A percentile compares a stretch with the other conserved stretches of the same genome.
phyloP scores from a whole-genome alignment of 2,113 vertebrate genomes.

The Sterna hirundo region DNA sequence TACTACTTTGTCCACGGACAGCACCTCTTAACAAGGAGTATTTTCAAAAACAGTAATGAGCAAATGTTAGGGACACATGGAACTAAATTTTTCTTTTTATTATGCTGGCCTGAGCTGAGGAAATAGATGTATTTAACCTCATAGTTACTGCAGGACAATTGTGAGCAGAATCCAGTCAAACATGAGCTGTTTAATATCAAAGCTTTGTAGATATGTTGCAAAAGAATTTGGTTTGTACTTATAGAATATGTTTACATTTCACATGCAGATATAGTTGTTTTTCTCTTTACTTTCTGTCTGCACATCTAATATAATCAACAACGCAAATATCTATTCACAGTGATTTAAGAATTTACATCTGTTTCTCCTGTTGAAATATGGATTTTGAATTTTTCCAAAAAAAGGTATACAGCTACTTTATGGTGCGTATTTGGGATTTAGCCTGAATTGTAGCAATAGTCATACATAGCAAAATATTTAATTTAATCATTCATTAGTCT shows the following conservation, averaged over 20 bases:
- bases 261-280: background rate
- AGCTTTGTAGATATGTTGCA: background rate
- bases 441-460: background rate
- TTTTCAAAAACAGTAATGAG: background rate
- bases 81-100: background rate
- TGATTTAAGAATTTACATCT: background rate
- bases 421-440: background rate
- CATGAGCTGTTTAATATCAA: background rate
- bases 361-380: background rate
- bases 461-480: constrained; percentile 53
- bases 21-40: background rate
- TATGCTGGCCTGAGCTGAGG: background rate
- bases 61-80: background rate
- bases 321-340: background rate
- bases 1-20: background rate
- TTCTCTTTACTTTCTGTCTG: background rate
- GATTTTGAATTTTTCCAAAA: background rate
- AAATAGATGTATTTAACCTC: background rate
- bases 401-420: background rate
- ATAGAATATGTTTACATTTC: background rate
- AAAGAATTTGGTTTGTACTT: background rate
- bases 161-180: background rate
- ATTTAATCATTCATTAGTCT: constrained; percentile 47
- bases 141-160: background rate
- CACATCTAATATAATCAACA: background rate